Conservation (phyloP, 2,113 vertebrate species). For the Pycnonotus jocosus region DNA sequence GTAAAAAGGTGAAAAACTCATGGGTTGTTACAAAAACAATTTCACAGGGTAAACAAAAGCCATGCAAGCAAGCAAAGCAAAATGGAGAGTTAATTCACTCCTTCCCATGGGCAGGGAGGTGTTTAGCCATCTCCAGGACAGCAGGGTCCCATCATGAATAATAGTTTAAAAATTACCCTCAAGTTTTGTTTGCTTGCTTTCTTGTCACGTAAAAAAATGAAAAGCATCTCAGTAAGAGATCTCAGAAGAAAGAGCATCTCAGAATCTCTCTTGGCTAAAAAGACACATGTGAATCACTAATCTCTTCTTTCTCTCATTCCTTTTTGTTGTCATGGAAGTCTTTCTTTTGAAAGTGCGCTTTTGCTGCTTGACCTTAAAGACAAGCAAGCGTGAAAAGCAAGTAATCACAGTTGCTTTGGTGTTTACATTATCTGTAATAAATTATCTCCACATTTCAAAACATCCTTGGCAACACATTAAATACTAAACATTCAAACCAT, state of each 20-base stretch:
- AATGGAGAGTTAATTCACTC: neutral
- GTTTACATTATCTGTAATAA: neutral
- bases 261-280: neutral
- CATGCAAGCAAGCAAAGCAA: neutral
- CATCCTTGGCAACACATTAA: neutral
- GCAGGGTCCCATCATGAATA: too few species aligned
- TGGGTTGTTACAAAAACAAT: neutral
- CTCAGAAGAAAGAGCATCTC: neutral
- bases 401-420: neutral
- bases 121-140: neutral
- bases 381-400: neutral
- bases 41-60: neutral
- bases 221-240: too few species aligned
- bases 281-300: neutral
- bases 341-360: neutral
- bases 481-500: neutral
- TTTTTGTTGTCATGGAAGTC: slow-evolving; percentile 47
- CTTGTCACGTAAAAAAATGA: neutral
- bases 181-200: neutral
- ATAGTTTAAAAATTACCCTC: neutral
- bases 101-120: neutral
- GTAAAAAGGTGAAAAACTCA: neutral
- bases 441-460: neutral
- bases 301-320: neutral
- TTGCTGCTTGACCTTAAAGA: neutral